Evolutionary conservation across 2,888 invertebrate genomes (phyloP).

Genomic region (Abscondita cerata): DNA sequence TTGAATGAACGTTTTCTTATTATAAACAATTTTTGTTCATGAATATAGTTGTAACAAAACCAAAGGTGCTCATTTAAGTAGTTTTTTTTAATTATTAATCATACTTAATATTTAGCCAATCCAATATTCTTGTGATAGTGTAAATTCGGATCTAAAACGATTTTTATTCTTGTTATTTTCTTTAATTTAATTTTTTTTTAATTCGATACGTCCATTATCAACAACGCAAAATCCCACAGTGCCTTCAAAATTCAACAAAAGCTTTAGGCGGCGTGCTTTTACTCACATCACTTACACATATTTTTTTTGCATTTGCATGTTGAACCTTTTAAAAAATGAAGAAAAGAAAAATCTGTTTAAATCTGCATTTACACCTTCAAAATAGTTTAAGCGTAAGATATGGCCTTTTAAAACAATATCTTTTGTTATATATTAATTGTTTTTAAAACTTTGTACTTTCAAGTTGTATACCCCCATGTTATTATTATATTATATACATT

Average conservation of each 20-base stretch:
- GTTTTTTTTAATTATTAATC: constrained; percentile 46
- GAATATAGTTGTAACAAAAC: constrained; percentile 46
- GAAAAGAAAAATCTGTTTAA: constrained; percentile 19
- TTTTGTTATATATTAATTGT: constrained; percentile 36
- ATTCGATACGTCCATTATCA: constrained; percentile 27
- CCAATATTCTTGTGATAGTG: constrained; percentile 29
- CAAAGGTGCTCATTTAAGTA: constrained; percentile 56
- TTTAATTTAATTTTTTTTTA: constrained; percentile 14
- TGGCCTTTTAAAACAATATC: constrained; percentile 27
- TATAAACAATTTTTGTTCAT: constrained; percentile 21
- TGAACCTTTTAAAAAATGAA: neutral
- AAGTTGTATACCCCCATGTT: constrained; percentile 21
- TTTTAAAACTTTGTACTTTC: constrained; percentile 32
- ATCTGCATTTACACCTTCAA: constrained; percentile 35
- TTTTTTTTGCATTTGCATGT: constrained; percentile 5
- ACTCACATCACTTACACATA: constrained; percentile 7
- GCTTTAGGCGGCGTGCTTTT: constrained; percentile 14
- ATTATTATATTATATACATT: constrained; percentile 20
- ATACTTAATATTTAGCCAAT: constrained; percentile 25
- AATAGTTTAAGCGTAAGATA: constrained; percentile 20
- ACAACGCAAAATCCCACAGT: constrained; percentile 34
- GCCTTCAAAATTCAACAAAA: constrained; percentile 29
- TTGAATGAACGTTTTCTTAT: neutral
- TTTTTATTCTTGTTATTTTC: constrained; percentile 10
- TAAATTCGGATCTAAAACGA: constrained; percentile 31